Base-by-base conservation (phyloP, 2,888 invertebrate species). In the Drosophila meridionalis region DNA sequence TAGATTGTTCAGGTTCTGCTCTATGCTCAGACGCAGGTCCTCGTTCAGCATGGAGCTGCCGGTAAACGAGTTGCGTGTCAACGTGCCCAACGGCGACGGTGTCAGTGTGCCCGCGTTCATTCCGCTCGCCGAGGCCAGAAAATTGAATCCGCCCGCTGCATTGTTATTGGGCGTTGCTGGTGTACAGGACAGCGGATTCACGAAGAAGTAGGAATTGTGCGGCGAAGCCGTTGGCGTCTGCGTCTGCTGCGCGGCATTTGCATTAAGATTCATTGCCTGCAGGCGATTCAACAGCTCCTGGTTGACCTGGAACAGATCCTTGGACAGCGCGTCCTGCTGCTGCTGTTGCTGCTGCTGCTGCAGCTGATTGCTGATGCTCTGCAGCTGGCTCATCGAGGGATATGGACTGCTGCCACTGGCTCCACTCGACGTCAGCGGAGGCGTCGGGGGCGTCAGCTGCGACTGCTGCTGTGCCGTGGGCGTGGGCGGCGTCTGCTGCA, bases 1-100 rank as follows among this genome's bases (percentile, higher is more conserved):
- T 34, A 93, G 73, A 6, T 93, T 93, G n/a, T 94, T 93, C 7
- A 94, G 93, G 76, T 93, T 93, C 72, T 93, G 91, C 58, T 93
- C 93, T 70, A 93, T 92, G 75, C 92, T 93, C 20, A 92, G 69
- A 4, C 91, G 89, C 20, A 90, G 78, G 50, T 91, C 92, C 64
- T 91, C 92, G 53, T 92, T 90, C 57, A 91, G 80, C 57, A 92
- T 90, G 52, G 91, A 91, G 71, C 92, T 93, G 68, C 92, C 92
- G 4, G 92, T 89, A 70, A 90, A 93, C 14, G 93, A 93, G 72
- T 92, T 93, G 53, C 93, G 91, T 65, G 91, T 93, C 11, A 93
- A 76, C 7, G 92, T 91, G 65, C 92, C 91, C 73, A 93, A 82
- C 2, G 93, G 93, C 1, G 93, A 93, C 32, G 93, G 93, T 20